phyloP scores from a whole-genome alignment of 2,888 invertebrate species.

The Tortricodes alternella region DNA sequence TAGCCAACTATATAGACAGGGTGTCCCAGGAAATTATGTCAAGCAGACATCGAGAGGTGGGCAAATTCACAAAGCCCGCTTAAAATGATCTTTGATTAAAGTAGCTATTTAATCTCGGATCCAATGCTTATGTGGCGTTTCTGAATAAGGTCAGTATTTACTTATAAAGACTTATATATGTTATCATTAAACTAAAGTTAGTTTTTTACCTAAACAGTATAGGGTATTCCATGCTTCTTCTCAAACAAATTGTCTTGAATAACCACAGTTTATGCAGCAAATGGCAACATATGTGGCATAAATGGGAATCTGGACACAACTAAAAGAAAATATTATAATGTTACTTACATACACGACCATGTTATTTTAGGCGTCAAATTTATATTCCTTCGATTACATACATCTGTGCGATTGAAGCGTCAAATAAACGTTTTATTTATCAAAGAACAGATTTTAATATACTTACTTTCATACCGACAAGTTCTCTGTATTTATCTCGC shows the following conservation, averaged over 20 bases:
- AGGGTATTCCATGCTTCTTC: constrained; percentile 66
- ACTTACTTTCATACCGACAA: constrained; percentile 68
- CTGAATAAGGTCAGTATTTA: too few relatives aligned
- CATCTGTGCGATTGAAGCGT: background rate
- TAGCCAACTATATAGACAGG: too few relatives aligned
- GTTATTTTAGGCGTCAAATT: too few relatives aligned
- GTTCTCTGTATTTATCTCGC: constrained; percentile 68
- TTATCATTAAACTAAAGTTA: constrained; percentile 1
- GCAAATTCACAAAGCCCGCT: too few relatives aligned
- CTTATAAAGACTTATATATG: background rate
- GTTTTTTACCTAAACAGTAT: constrained; percentile 47
- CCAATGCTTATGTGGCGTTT: too few relatives aligned
- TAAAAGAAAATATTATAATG: constrained; percentile 41
- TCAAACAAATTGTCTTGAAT: constrained; percentile 63
- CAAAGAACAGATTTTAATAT: background rate
- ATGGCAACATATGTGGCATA: constrained; percentile 68
- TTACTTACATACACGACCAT: background rate
- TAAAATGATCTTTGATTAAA: too few relatives aligned
- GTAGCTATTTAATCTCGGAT: too few relatives aligned
- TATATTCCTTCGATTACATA: too few relatives aligned
- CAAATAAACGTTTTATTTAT: background rate
- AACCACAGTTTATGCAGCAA: constrained; percentile 61
- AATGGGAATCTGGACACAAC: constrained; percentile 63
- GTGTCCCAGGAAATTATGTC: too few relatives aligned
- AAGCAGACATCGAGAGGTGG: too few relatives aligned